These are phyloP conservation scores for Trachemys scripta DNA, from an alignment of 2,113 vertebrate genomes.

Conservation along the genomic window DNA sequence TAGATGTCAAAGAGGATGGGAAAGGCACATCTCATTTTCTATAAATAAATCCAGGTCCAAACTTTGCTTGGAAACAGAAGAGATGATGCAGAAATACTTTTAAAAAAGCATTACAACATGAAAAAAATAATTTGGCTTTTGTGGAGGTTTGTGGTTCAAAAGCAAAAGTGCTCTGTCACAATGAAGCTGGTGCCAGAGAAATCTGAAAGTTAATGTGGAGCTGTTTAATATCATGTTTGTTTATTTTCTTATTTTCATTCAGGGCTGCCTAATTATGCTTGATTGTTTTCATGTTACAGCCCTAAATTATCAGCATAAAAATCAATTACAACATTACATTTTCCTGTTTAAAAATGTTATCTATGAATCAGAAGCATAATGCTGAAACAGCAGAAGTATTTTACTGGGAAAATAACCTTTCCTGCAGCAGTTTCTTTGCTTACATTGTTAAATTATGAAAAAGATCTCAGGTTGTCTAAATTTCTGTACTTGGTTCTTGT, in stretches of 20 bases:
- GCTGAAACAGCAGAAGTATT: slow-evolving; percentile 29
- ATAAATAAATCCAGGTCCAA: not conserved
- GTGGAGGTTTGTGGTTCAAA: not conserved
- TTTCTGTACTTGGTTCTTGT: not conserved
- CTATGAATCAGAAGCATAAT: not conserved
- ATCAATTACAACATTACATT: not conserved
- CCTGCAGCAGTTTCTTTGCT: not conserved
- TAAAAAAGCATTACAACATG: not conserved
- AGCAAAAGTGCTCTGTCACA: not conserved
- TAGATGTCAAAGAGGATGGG: not conserved
- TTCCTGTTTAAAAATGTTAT: not conserved
- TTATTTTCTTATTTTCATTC: slow-evolving; percentile 36
- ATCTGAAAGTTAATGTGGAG: not conserved
- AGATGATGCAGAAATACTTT: not conserved
- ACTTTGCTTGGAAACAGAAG: not conserved
- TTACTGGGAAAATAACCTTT: slow-evolving; percentile 29
- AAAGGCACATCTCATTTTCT: not conserved
- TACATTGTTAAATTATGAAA: slow-evolving; percentile 20
- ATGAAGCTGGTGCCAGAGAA: not conserved
- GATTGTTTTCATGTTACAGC: slow-evolving; percentile 25
- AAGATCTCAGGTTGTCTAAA: not conserved
- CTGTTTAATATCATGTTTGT: not conserved
- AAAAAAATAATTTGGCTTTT: not conserved
- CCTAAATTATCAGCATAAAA: slow-evolving; percentile 23
- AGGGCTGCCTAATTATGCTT: not conserved